phyloP scores from a whole-genome alignment of 2,113 vertebrate species.

The Cochlearius cochlearius region DNA sequence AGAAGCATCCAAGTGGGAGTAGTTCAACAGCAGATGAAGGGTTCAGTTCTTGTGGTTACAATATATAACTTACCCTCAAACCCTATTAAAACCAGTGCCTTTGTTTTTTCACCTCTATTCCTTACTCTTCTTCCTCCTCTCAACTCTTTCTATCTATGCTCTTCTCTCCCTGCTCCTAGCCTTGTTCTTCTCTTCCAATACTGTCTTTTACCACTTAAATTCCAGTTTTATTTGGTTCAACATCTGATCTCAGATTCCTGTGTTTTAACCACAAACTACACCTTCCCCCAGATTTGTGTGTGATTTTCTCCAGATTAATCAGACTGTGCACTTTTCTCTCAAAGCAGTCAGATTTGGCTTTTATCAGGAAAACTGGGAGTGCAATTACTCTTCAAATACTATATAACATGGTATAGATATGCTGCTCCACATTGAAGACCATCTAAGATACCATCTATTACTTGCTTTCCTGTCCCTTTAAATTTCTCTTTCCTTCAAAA shows the following conservation, averaged over 20 bases:
- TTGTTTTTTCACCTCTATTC: neutral
- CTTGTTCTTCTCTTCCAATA: neutral
- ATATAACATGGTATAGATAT: neutral
- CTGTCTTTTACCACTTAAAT: neutral
- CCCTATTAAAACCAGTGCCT: neutral
- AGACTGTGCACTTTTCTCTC: neutral
- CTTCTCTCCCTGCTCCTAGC: neutral
- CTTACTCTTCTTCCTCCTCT: neutral
- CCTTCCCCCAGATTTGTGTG: neutral
- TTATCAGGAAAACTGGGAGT: neutral
- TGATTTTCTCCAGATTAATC: neutral
- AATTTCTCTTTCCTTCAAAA: neutral
- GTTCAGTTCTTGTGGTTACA: neutral
- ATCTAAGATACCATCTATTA: neutral
- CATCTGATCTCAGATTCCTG: neutral
- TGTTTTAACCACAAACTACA: neutral
- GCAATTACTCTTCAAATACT: neutral
- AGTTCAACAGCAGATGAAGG: neutral
- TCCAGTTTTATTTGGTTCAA: neutral
- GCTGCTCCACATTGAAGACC: neutral
- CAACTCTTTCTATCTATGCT: neutral
- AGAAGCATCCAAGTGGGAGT: neutral
- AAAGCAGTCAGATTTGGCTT: neutral
- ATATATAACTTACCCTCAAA: neutral
- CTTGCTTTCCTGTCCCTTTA: neutral